Conservation (phyloP, 2,113 vertebrate genomes). For the Scomber scombrus region DNA sequence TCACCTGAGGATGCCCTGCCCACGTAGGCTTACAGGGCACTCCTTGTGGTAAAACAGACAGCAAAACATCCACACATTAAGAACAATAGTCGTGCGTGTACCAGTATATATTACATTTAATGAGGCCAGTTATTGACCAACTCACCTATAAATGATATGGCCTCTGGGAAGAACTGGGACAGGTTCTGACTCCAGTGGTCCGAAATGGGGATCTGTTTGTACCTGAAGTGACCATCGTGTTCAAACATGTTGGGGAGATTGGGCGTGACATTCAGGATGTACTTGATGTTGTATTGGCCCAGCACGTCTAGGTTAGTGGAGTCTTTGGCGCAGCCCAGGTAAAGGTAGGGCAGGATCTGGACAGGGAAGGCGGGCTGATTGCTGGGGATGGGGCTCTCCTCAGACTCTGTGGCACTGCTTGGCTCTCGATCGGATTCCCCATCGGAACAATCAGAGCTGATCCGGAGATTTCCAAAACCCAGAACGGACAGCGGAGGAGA, state of each 20-base stretch:
- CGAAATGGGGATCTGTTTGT: slow-evolving; percentile 94
- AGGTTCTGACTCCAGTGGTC: slow-evolving; percentile 95
- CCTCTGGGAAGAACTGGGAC: slow-evolving; percentile 93
- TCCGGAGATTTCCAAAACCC: slow-evolving; percentile 88
- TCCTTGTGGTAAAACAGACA: slow-evolving; percentile 6
- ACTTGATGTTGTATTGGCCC: slow-evolving; percentile 89
- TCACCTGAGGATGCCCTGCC: neutral
- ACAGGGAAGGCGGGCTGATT: slow-evolving; percentile 89
- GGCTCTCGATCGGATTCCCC: slow-evolving; percentile 88
- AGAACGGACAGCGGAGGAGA: slow-evolving; percentile 86
- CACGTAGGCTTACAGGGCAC: neutral
- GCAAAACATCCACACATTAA: neutral
- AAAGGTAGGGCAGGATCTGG: slow-evolving; percentile 93
- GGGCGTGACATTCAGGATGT: slow-evolving; percentile 92
- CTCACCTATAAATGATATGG: slow-evolving; percentile 93
- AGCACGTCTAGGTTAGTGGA: slow-evolving; percentile 89
- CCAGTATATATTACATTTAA: neutral
- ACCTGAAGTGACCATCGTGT: slow-evolving; percentile 90
- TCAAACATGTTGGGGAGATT: slow-evolving; percentile 93
- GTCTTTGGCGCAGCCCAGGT: slow-evolving; percentile 91
- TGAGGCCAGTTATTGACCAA: slow-evolving; percentile 19
- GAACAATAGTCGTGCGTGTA: neutral
- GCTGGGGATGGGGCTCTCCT: slow-evolving; percentile 85
- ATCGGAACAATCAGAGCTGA: slow-evolving; percentile 88
- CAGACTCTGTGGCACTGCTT: slow-evolving; percentile 85